Evolutionary conservation across 2,797 vertebrate species (phyloP).

Genomic region (Gambelia wislizenii): DNA sequence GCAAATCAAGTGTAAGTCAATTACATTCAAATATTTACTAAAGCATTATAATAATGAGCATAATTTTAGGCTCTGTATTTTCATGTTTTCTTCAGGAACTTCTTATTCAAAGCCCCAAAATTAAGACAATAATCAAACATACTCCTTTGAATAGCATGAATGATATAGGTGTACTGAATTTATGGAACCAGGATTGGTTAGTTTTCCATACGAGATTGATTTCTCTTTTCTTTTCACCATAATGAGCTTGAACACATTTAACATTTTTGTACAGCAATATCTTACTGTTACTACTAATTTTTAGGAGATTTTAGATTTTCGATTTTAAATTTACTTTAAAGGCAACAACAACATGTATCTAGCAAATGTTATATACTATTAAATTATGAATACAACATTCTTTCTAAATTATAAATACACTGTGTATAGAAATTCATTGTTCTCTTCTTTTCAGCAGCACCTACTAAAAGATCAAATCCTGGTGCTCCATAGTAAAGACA

Average conservation of each 20-base stretch:
- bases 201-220: background rate
- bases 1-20: background rate
- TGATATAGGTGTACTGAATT: background rate
- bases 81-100: background rate
- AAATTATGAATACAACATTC: too few species aligned
- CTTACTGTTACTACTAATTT: background rate
- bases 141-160: background rate
- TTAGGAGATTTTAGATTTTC: background rate
- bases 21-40: constrained; percentile 17
- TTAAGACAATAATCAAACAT: background rate
- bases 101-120: constrained; percentile 19
- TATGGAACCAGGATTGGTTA: background rate
- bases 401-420: background rate
- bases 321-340: background rate
- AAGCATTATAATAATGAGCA: background rate
- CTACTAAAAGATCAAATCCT: background rate
- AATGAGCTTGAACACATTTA: background rate
- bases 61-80: background rate
- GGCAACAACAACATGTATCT: background rate
- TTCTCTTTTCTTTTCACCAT: background rate
- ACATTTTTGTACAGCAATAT: background rate
- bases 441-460: background rate
- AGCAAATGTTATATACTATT: background rate
- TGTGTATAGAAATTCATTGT: background rate
- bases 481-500: background rate